A percentile compares a stretch with the other conserved stretches of the same genome.
These are phyloP conservation scores for Scomberomorus guttatus DNA, from an alignment of 2,797 vertebrate genomes.

Conservation along the genomic window DNA sequence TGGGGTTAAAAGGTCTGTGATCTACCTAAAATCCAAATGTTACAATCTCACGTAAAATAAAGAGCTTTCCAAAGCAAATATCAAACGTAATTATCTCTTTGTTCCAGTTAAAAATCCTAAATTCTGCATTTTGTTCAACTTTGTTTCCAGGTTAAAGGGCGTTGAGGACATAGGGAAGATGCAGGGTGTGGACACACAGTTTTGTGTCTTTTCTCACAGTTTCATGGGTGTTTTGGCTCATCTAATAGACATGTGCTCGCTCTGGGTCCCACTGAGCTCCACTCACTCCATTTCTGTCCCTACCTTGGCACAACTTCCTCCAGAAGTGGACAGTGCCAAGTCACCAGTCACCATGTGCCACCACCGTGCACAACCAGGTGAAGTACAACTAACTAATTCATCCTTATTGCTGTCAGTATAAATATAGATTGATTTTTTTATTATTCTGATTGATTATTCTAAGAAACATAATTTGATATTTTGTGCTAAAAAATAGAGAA, in stretches of 20 bases:
- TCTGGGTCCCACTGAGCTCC: constrained; percentile 82
- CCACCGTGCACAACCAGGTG: constrained; percentile 69
- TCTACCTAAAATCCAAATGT: neutral
- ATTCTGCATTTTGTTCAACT: constrained; percentile 18
- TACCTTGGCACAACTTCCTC: constrained; percentile 82
- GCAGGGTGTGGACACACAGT: constrained; percentile 29
- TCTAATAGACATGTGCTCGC: constrained; percentile 86
- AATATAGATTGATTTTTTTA: constrained; percentile 6
- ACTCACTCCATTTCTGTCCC: constrained; percentile 84
- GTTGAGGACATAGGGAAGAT: constrained; percentile 50
- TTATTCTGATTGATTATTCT: constrained; percentile 16
- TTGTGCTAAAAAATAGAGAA: neutral
- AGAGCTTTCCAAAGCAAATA: neutral
- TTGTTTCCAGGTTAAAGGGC: constrained; percentile 59
- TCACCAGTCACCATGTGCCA: constrained; percentile 71
- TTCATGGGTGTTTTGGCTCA: constrained; percentile 81
- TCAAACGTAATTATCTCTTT: neutral
- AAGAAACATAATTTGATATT: constrained; percentile 9
- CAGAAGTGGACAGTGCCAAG: constrained; percentile 78
- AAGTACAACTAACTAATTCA: constrained; percentile 40
- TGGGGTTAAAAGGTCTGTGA: constrained; percentile 36
- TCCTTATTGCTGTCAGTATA: neutral
- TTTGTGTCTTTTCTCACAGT: constrained; percentile 73
- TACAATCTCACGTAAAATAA: neutral
- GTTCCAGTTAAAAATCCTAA: neutral